Evolutionary conservation across 1,140 invertebrate species (phyloP).

Genomic region (Cyclargus thomasi): DNA sequence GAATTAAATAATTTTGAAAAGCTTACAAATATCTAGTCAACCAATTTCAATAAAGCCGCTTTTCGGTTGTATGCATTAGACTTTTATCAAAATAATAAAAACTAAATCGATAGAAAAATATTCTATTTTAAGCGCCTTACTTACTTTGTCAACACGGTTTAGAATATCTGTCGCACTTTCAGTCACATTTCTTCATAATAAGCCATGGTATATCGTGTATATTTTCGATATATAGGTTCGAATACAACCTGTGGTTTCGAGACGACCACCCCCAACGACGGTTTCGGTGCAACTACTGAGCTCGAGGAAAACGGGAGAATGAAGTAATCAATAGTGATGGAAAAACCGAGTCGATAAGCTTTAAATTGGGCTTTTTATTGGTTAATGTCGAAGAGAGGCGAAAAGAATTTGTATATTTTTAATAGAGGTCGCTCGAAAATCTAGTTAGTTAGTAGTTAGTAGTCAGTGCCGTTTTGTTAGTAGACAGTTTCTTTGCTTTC

Average conservation of each 20-base stretch:
- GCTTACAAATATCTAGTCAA: too few relatives aligned
- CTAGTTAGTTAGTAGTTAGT: too few relatives aligned
- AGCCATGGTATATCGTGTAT: conserved; percentile 18
- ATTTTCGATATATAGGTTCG: conserved; percentile 11
- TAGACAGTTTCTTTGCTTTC: too few relatives aligned
- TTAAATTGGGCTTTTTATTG: background rate
- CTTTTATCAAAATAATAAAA: too few relatives aligned
- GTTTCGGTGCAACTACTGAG: conserved; percentile 34
- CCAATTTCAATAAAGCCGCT: too few relatives aligned
- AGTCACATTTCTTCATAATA: conserved; percentile 44
- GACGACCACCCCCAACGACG: conserved; percentile 19
- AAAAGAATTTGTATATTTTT: too few relatives aligned
- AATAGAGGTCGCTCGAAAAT: too few relatives aligned
- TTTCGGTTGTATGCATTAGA: too few relatives aligned
- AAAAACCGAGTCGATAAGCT: conserved; percentile 17
- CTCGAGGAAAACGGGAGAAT: conserved; percentile 51
- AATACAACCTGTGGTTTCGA: conserved; percentile 1
- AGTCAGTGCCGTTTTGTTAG: too few relatives aligned
- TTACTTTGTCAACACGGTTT: background rate
- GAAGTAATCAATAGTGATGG: conserved; percentile 44
- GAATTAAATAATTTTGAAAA: too few relatives aligned
- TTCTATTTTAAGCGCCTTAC: background rate
- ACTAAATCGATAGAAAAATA: background rate
- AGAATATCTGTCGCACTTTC: background rate
- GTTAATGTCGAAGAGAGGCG: background rate